Evolutionary conservation across 2,888 invertebrate genomes (phyloP), one percentile per base, ranked within the genome.

Genomic region (Cosmopolites sordidus): DNA sequence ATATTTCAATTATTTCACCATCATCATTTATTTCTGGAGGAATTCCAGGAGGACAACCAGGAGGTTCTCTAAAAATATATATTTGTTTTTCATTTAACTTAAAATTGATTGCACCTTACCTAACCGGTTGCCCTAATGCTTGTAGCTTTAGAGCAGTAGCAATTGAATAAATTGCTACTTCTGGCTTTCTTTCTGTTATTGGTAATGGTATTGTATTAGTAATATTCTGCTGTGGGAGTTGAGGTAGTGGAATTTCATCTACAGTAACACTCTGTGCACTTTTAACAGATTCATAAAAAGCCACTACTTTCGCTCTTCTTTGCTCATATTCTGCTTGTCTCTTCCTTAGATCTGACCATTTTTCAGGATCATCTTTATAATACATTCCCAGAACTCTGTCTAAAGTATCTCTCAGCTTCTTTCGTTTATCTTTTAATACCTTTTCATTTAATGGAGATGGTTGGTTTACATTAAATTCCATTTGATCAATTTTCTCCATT

Each of bases 401-500:
- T 74, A 96, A 85, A 1, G 97, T 97, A 73, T 97, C 97, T 73
- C 89, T 86, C 30, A 98, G 77, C 72, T 97, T 97, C 73, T 94
- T 94, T 58, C 97, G 78, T 75, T 98, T 98, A 68, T 98, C 97
- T 72, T 94, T 92, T 43, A 97, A 76, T 1, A 97, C 97, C 77
- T 96, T 96, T 71, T 97, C 96, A 76, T 95, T 97, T 2, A 98
- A 76, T 0, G 93, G 92, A 16, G 96, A 95, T 17, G 96, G 92
- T 71, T 94, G 92, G 63, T 91, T 79, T 0, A 96, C 94, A 77
- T 96, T 95, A 70, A 87, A 97, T 73, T 97, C 96, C 93, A 97
- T 96, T 80, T 95, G 92, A 80, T 98, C 98, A 68, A 98, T 93
- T 76, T 94, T 92, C 71, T 97, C 95, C 80, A 99, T 84, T 75